Evolutionary conservation across 2,888 invertebrate species (phyloP).

Genomic region (Lepeophtheirus nordmannii): DNA sequence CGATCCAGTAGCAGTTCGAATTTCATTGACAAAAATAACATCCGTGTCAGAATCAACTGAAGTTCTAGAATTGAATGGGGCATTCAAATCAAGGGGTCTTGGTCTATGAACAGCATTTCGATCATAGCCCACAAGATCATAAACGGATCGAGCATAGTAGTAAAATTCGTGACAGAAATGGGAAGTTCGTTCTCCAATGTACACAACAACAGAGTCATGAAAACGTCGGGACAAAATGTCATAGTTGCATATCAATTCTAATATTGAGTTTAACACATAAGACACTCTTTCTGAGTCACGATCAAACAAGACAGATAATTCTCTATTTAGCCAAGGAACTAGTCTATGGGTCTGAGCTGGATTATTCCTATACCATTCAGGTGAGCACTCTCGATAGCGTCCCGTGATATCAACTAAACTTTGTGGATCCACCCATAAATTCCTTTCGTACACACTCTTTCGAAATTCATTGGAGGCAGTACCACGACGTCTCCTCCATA

Average conservation of each 20-base stretch:
- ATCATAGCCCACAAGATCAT: conserved; percentile 57
- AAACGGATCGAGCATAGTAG: conserved; percentile 69
- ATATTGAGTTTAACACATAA: conserved; percentile 50
- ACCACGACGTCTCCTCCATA: conserved; percentile 25
- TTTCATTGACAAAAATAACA: conserved; percentile 16
- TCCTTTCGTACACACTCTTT: conserved; percentile 55
- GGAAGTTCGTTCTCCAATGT: conserved; percentile 52
- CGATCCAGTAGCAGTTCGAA: not conserved
- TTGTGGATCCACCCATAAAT: conserved; percentile 52
- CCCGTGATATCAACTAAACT: conserved; percentile 50
- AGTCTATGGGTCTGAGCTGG: conserved; percentile 35
- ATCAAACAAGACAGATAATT: conserved; percentile 52
- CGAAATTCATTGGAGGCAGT: conserved; percentile 41
- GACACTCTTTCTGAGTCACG: conserved; percentile 34
- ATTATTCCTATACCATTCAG: conserved; percentile 48
- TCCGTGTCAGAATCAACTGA: conserved; percentile 16
- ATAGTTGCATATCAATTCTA: conserved; percentile 49
- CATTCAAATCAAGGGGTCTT: not conserved
- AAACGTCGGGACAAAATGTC: conserved; percentile 54
- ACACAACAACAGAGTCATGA: conserved; percentile 49
- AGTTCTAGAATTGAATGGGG: not conserved
- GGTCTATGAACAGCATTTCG: conserved; percentile 22
- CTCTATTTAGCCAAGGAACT: conserved; percentile 73
- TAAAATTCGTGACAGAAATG: conserved; percentile 81
- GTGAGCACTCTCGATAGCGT: conserved; percentile 53